These are phyloP conservation scores for Elgaria multicarinata DNA, from an alignment of 2,113 vertebrate species.

Conservation along the genomic window DNA sequence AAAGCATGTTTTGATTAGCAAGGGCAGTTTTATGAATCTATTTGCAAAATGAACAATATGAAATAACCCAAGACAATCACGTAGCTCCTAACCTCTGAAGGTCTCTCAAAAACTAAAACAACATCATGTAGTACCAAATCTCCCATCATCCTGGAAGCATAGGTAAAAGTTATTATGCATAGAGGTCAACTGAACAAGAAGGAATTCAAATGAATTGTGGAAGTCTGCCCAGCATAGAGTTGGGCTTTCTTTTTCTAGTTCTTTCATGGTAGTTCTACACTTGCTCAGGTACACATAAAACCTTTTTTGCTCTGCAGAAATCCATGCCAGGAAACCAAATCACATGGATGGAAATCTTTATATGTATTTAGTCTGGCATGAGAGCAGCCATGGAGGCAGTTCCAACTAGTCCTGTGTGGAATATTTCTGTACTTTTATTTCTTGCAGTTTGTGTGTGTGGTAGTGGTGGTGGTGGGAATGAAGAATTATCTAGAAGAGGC, in stretches of 20 bases:
- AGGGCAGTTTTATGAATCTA: conserved; percentile 25
- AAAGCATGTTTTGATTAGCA: background rate
- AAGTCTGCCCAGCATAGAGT: rapidly evolving
- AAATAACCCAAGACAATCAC: background rate
- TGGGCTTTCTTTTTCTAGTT: background rate
- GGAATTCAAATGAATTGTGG: background rate
- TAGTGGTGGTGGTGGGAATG: too few species aligned
- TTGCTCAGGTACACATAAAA: background rate
- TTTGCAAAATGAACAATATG: background rate
- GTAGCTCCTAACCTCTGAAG: background rate
- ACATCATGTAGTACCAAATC: rapidly evolving
- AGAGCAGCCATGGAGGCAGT: background rate
- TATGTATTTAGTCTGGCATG: background rate
- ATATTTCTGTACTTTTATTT: too few species aligned
- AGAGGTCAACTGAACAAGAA: background rate
- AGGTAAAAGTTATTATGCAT: background rate
- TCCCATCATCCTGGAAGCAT: background rate
- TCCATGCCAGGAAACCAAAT: background rate
- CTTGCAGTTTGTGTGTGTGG: too few species aligned
- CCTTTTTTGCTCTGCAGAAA: background rate
- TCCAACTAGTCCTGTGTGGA: background rate
- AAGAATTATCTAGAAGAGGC: too few species aligned
- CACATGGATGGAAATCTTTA: background rate
- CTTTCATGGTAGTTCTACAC: background rate
- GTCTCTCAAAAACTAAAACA: conserved; percentile 18